Evolutionary conservation across 1,140 invertebrate genomes (phyloP).

Genomic region (Temnothorax longispinosus): DNA sequence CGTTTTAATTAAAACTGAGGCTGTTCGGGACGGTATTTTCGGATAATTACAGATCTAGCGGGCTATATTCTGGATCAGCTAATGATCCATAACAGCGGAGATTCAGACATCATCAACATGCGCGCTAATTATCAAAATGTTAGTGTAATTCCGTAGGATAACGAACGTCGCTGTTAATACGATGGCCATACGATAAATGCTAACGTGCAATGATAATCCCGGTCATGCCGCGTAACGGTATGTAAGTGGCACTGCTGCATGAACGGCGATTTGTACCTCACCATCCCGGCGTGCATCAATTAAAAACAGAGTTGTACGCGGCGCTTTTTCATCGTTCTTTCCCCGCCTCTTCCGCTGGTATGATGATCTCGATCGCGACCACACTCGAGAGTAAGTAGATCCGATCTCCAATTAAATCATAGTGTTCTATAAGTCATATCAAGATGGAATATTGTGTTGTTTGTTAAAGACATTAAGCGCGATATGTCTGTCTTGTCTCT

Average conservation of each 20-base stretch:
- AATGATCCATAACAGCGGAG: background rate
- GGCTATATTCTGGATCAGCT: background rate
- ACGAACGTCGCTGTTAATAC: slow-evolving; percentile 51
- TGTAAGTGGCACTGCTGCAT: slow-evolving; percentile 51
- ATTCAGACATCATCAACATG: background rate
- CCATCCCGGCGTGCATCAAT: slow-evolving; percentile 43
- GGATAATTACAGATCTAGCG: background rate
- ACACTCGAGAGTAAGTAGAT: slow-evolving; percentile 2
- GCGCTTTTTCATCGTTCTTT: background rate
- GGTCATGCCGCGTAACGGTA: slow-evolving; percentile 59
- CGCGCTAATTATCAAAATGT: slow-evolving; percentile 42
- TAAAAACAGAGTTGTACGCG: slow-evolving; percentile 45
- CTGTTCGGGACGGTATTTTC: background rate
- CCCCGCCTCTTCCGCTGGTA: background rate
- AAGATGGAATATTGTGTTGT: background rate
- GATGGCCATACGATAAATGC: slow-evolving; percentile 62
- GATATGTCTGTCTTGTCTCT: background rate
- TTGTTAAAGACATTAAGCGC: background rate
- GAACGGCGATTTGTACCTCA: slow-evolving; percentile 47
- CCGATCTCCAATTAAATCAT: background rate
- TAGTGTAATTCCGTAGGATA: slow-evolving; percentile 9
- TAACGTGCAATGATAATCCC: slow-evolving; percentile 49
- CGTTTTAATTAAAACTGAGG: background rate
- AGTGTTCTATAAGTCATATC: background rate
- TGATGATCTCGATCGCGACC: background rate